These are phyloP conservation scores for Fragariocoptes setiger DNA, from an alignment of 1,140 invertebrate species.

Conservation along the genomic window DNA sequence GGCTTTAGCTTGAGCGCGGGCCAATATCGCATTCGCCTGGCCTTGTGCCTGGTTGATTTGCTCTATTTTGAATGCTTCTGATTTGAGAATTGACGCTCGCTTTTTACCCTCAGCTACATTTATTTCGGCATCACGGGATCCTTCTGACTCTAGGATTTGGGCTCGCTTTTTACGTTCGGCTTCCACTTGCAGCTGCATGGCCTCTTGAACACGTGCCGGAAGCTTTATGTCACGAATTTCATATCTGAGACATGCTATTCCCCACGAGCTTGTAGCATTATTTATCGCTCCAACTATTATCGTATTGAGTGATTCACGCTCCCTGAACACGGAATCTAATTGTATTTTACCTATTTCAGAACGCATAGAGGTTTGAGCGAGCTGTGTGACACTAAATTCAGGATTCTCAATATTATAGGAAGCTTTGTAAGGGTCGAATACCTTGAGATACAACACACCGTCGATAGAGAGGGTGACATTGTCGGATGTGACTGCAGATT, in stretches of 20 bases:
- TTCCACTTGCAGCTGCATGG: constrained; percentile 99
- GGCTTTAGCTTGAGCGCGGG: constrained; percentile 12
- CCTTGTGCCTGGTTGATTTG: constrained; percentile 9
- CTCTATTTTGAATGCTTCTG: constrained; percentile 22
- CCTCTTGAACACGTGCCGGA: constrained; percentile 70
- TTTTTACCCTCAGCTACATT: constrained; percentile 90
- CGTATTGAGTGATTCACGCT: constrained; percentile 80
- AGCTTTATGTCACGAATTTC: constrained; percentile 92
- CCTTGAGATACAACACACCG: constrained; percentile 76
- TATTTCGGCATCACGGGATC: constrained; percentile 59
- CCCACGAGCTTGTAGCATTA: constrained; percentile 90
- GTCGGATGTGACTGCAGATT: constrained; percentile 79
- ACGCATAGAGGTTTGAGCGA: constrained; percentile 95
- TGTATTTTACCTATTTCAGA: constrained; percentile 92
- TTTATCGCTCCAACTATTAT: constrained; percentile 82
- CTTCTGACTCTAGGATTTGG: constrained; percentile 83
- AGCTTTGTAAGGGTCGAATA: constrained; percentile 70
- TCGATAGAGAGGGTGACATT: constrained; percentile 89
- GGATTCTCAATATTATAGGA: constrained; percentile 98
- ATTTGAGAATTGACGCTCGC: constrained; percentile 59
- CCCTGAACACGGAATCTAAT: constrained; percentile 84
- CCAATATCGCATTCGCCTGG: constrained; percentile 5
- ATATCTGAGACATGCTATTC: constrained; percentile 80
- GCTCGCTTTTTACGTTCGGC: constrained; percentile 86
- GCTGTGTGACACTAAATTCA: constrained; percentile 91